Evolutionary conservation across 2,797 vertebrate genomes (phyloP).

Genomic region (Acanthornis magna): DNA sequence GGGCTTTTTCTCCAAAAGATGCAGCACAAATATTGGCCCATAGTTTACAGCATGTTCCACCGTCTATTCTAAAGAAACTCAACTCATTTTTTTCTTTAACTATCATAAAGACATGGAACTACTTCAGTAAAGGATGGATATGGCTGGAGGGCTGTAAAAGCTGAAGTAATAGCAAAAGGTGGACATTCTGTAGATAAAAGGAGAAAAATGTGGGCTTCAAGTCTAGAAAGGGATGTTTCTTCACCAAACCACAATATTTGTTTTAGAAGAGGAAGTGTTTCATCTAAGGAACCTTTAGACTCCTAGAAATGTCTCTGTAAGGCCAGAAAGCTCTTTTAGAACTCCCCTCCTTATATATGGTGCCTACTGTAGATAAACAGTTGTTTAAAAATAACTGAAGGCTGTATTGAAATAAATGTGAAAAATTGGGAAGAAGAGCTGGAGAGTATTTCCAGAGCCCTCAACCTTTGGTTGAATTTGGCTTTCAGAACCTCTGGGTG

Average conservation of each 20-base stretch:
- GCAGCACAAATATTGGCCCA: neutral
- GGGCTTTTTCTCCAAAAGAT: neutral
- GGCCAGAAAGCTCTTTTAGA: neutral
- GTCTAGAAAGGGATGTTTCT: neutral
- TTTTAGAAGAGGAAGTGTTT: neutral
- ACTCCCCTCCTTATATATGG: fast-evolving
- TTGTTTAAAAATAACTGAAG: neutral
- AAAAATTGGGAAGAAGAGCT: neutral
- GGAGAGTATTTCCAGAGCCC: neutral
- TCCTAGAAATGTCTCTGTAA: neutral
- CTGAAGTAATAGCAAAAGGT: neutral
- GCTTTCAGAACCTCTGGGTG: fast-evolving
- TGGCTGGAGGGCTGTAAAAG: neutral
- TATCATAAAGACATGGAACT: neutral
- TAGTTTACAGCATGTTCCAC: neutral
- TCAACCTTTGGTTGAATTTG: fast-evolving
- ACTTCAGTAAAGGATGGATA: neutral
- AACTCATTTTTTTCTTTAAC: neutral
- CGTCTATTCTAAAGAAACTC: neutral
- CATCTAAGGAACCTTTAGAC: neutral
- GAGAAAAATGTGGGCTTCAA: neutral
- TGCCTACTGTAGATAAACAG: fast-evolving
- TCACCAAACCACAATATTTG: neutral
- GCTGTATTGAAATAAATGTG: fast-evolving
- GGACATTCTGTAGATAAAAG: neutral